phyloP scores from a whole-genome alignment of 2,113 vertebrate species.

The Salvelinus fontinalis region DNA sequence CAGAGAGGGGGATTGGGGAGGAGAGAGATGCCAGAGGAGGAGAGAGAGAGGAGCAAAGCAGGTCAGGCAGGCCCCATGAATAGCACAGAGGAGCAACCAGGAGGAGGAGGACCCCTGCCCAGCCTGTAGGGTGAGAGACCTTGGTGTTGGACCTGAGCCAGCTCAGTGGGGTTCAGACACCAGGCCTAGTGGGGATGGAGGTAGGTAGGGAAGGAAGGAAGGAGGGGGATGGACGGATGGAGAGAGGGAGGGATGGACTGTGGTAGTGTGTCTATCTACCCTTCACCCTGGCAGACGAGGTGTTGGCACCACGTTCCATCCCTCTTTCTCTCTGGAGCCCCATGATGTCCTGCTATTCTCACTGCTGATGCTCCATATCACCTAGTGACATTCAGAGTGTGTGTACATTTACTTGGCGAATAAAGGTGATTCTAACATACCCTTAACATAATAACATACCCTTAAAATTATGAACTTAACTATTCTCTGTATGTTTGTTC shows the following conservation, averaged over 20 bases:
- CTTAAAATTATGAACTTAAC: too few species aligned
- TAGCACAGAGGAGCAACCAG: slow-evolving; percentile 59
- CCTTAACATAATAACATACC: too few species aligned
- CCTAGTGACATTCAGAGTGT: too few species aligned
- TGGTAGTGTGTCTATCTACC: slow-evolving; percentile 49
- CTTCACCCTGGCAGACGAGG: slow-evolving; percentile 70
- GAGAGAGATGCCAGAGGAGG: slow-evolving; percentile 48
- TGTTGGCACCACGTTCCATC: slow-evolving; percentile 60
- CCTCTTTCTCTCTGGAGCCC: slow-evolving; percentile 60
- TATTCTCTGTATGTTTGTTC: neutral
- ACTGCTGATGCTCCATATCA: slow-evolving; percentile 60
- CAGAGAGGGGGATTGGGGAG: slow-evolving; percentile 61
- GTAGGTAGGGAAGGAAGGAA: slow-evolving; percentile 43
- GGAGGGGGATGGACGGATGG: slow-evolving; percentile 49
- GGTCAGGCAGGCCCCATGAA: slow-evolving; percentile 57
- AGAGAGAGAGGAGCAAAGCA: slow-evolving; percentile 47
- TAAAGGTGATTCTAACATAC: too few species aligned
- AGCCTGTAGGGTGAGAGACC: slow-evolving; percentile 74
- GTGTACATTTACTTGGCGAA: too few species aligned
- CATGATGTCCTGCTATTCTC: slow-evolving; percentile 55
- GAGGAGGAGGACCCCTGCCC: slow-evolving; percentile 56
- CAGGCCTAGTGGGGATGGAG: slow-evolving; percentile 29
- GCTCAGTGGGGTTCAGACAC: slow-evolving; percentile 68
- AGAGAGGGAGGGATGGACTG: slow-evolving; percentile 44
- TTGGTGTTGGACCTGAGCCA: slow-evolving; percentile 69